A percentile compares a stretch with the other conserved stretches of the same genome.
phyloP scores from a whole-genome alignment of 2,113 vertebrate species.

The Deroptyus accipitrinus region DNA sequence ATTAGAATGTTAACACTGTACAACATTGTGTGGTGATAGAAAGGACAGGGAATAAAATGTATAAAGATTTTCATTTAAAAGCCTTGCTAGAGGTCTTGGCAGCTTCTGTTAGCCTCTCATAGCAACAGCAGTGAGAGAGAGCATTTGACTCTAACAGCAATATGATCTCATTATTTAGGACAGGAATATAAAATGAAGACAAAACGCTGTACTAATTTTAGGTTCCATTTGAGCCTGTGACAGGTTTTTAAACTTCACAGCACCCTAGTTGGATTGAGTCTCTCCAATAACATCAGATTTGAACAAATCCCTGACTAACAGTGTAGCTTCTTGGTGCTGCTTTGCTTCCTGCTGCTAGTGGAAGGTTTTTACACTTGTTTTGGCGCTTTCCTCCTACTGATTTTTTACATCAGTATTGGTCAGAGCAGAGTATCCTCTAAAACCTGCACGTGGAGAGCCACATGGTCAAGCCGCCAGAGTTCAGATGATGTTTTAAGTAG shows the following conservation, averaged over 20 bases:
- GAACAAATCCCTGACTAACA: rapidly evolving
- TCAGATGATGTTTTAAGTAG: background rate
- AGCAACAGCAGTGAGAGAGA: background rate
- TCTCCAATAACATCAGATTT: background rate
- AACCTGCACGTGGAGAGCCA: background rate
- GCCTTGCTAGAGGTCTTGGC: background rate
- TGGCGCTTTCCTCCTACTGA: background rate
- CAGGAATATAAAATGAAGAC: background rate
- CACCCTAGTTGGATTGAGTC: background rate
- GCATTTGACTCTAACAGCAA: constrained; percentile 19
- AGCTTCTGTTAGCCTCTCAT: background rate
- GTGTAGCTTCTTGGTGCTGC: background rate
- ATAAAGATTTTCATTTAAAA: background rate
- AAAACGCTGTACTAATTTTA: constrained; percentile 38
- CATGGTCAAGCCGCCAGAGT: background rate
- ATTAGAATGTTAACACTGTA: background rate
- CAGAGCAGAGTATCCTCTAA: background rate
- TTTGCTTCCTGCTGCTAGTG: background rate
- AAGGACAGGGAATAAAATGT: background rate
- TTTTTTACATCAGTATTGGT: background rate
- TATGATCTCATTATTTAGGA: constrained; percentile 31
- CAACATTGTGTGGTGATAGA: background rate
- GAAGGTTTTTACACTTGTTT: constrained; percentile 8
- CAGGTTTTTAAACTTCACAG: background rate
- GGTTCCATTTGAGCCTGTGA: background rate